Percentiles rank a stretch among this genome's conserved stretches.
phyloP scores from a whole-genome alignment of 1,140 invertebrate genomes.

The Drusus annulatus region DNA sequence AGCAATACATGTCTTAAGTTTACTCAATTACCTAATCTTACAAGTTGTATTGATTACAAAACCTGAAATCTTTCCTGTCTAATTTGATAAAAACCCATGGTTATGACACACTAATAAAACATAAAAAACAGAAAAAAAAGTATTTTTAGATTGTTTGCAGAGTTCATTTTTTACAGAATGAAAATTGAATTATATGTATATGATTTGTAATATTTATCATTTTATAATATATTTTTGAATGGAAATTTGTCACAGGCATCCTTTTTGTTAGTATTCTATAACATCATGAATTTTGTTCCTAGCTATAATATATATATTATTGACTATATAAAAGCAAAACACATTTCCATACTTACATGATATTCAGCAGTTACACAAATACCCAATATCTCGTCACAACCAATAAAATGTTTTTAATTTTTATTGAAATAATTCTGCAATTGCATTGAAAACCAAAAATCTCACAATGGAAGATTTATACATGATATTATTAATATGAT shows the following conservation, averaged over 20 bases:
- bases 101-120: neutral
- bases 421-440: too few species aligned
- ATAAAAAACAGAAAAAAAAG: neutral
- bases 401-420: neutral
- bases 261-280: neutral
- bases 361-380: neutral
- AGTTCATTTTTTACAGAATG: too few species aligned
- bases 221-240: too few species aligned
- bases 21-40: neutral
- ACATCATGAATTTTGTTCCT: constrained; percentile 12
- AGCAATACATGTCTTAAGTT: neutral
- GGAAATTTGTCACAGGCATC: too few species aligned
- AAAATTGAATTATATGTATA: too few species aligned
- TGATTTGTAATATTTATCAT: too few species aligned
- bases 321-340: constrained; percentile 5
- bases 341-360: neutral
- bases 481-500: too few species aligned
- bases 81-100: neutral
- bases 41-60: neutral
- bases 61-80: neutral
- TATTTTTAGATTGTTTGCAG: too few species aligned
- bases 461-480: too few species aligned
- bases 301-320: neutral
- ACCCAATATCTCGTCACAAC: neutral
- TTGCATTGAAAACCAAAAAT: too few species aligned